phyloP scores from a whole-genome alignment of 2,888 invertebrate genomes.

The Agonum fuliginosum region DNA sequence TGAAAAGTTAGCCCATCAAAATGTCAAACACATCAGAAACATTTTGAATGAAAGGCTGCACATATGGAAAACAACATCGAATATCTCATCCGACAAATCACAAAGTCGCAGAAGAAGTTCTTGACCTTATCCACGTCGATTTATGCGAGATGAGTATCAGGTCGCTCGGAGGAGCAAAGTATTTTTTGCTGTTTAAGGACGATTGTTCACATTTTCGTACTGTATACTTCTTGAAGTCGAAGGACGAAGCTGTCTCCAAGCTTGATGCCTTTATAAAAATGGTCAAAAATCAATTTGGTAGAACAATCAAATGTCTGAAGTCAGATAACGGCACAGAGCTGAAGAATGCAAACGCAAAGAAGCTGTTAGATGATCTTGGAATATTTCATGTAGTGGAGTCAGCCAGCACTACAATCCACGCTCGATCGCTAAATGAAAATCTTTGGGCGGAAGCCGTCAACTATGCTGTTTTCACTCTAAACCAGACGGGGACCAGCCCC shows the following conservation, averaged over 20 bases:
- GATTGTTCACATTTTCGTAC: conserved; percentile 65
- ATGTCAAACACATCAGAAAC: conserved; percentile 63
- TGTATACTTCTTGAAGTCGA: conserved; percentile 65
- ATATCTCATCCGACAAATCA: conserved; percentile 64
- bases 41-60: conserved; percentile 63
- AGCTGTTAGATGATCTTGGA: conserved; percentile 64
- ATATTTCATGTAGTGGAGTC: conserved; percentile 65
- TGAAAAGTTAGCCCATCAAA: conserved; percentile 65
- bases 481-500: too few species aligned
- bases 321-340: conserved; percentile 65
- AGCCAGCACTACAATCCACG: too few species aligned
- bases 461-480: too few species aligned
- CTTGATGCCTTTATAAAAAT: conserved; percentile 63
- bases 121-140: conserved; percentile 66
- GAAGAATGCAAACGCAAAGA: conserved; percentile 61
- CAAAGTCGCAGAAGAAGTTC: conserved; percentile 61
- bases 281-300: conserved; percentile 64
- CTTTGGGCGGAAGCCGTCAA: too few species aligned
- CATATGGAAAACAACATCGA: conserved; percentile 64
- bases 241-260: conserved; percentile 64
- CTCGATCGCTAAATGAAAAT: too few species aligned
- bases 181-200: conserved; percentile 65
- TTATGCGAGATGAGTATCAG: conserved; percentile 64
- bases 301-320: conserved; percentile 63
- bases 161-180: conserved; percentile 65